Evolutionary conservation across 2,888 invertebrate genomes (phyloP).

Genomic region (Tineola bisselliella): DNA sequence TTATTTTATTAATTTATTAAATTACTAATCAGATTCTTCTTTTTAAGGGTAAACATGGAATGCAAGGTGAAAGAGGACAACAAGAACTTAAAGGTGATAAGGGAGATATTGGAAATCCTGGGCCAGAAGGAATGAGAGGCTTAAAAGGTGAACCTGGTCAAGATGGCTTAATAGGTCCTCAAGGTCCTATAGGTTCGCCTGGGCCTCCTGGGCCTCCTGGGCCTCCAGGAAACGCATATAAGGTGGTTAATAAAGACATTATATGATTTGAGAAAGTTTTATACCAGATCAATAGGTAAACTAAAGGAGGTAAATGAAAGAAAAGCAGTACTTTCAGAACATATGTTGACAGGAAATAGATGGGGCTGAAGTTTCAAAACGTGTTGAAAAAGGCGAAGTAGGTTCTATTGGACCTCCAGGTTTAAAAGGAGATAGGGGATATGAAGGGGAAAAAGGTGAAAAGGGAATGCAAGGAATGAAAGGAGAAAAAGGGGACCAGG

Average conservation of each 20-base stretch:
- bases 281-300: background rate
- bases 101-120: slow-evolving; percentile 72
- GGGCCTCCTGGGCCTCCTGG: slow-evolving; percentile 69
- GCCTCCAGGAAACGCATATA: slow-evolving; percentile 50
- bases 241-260: slow-evolving; percentile 32
- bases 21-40: slow-evolving; percentile 4
- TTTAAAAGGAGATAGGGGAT: slow-evolving; percentile 65
- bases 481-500: slow-evolving; percentile 59
- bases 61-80: slow-evolving; percentile 73
- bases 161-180: slow-evolving; percentile 70
- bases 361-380: slow-evolving; percentile 25
- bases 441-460: slow-evolving; percentile 67
- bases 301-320: no score
- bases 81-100: slow-evolving; percentile 68
- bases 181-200: slow-evolving; percentile 68
- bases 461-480: slow-evolving; percentile 50
- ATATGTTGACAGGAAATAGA: slow-evolving; percentile 41
- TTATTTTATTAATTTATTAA: background rate
- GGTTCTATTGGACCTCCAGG: slow-evolving; percentile 55
- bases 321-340: slow-evolving; percentile 23
- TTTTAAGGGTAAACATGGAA: slow-evolving; percentile 69
- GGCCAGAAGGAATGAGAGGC: slow-evolving; percentile 62
- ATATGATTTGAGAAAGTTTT: background rate
- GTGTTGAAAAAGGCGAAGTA: slow-evolving; percentile 33
- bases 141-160: slow-evolving; percentile 76